Evolutionary conservation across 2,888 invertebrate species (phyloP), one percentile per base, ranked within the genome.

Genomic region (Allolobophora icterica): DNA sequence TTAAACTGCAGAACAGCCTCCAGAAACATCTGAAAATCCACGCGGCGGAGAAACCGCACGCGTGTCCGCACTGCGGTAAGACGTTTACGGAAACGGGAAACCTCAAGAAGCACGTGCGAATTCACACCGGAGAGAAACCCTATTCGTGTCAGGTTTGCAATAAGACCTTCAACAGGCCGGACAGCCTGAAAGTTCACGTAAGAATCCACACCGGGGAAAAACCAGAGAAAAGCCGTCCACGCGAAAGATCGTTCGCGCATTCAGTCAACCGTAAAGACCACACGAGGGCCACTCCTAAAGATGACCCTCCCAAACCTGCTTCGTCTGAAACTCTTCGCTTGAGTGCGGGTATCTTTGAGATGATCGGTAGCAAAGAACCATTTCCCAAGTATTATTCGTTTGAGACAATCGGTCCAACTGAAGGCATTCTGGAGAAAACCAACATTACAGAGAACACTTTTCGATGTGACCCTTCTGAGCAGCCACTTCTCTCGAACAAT

Each of bases 81-180:
- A 91, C 92, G 15, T 92, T 92, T 90, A 92, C 91, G 19, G 91
- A 91, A 8, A 91, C 91, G 33, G 91, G 91, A 8, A 92, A 92
- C 89, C 90, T 92, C 17, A 92, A 92, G 83, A 91, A 91, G 24
- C 92, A 92, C 89, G 90, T 91, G 1, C 90, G 92, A 8, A 90
- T 92, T 19, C 92, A 92, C 89, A 92, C 92, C 34, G 92, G 92
- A 38, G 91, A 92, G 87, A 92, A 92, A 58, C 92, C 92, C 13
- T 92, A 92, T 90, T 91, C 90, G 89, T 92, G 92, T 84, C 38
- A 40, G 3, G 38, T 89, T 8, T 89, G 89, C 89, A 30, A 30
- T 5, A 89, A 52, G 13, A 34, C 89, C 33, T 89, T 89, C 35
- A 87, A 87, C 87, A 8, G 87, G 17, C 87, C 87, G 8, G 87